Conservation (phyloP, 2,888 invertebrate species). For the Podabrus alpinus region DNA sequence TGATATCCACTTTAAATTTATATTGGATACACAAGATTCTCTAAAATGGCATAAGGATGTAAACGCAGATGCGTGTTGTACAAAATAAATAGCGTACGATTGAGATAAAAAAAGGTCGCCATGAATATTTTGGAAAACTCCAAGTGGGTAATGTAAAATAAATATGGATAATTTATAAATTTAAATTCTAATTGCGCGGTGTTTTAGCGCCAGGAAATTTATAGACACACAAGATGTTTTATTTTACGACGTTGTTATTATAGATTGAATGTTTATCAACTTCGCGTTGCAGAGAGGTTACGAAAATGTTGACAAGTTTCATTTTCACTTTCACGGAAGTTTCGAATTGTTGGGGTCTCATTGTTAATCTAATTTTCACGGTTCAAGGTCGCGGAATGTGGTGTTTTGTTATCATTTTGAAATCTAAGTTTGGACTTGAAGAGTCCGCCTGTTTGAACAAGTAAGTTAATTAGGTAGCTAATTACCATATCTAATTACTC, state of each 20-base stretch:
- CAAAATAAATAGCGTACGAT: conserved; percentile 3
- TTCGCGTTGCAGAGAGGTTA: background rate
- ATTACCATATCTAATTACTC: background rate
- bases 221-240: background rate
- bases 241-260: background rate
- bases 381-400: background rate
- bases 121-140: conserved; percentile 1
- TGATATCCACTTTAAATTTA: conserved; percentile 5
- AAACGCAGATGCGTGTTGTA: conserved; percentile 3
- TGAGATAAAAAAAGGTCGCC: conserved; percentile 3
- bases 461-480: background rate
- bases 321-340: background rate
- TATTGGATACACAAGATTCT: conserved; percentile 4
- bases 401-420: background rate
- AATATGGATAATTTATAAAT: background rate
- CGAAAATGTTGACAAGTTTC: background rate
- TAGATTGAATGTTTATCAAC: background rate
- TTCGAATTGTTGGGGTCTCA: background rate
- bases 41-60: conserved; percentile 2
- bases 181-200: background rate
- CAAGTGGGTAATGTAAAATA: background rate
- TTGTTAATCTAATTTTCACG: background rate
- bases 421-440: background rate
- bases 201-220: background rate
- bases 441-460: background rate